Percentiles rank a stretch among this genome's conserved stretches.
Conservation (phyloP, 2,113 vertebrate genomes). For the Epinephelus moara region DNA sequence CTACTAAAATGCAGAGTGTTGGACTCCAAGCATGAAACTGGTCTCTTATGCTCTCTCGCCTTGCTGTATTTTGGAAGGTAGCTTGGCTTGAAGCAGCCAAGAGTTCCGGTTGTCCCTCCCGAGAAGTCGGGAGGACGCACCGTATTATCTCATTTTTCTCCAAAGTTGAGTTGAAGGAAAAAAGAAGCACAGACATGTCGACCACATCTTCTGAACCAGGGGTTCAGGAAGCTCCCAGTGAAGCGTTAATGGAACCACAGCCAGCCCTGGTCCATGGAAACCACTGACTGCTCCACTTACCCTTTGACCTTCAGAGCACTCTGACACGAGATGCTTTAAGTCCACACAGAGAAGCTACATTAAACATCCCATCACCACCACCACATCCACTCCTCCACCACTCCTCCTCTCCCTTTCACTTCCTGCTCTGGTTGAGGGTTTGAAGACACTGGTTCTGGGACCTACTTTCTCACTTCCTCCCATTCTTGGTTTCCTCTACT, state of each 20-base stretch:
- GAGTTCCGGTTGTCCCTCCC: conserved; percentile 54
- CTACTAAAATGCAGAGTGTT: conserved; percentile 58
- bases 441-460: conserved; percentile 83
- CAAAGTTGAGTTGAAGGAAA: conserved; percentile 75
- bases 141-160: conserved; percentile 61
- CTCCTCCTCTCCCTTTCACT: conserved; percentile 35
- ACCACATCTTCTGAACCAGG: conserved; percentile 77
- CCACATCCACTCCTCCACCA: conserved; percentile 45
- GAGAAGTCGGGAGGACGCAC: conserved; percentile 55
- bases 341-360: conserved; percentile 78
- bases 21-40: conserved; percentile 57
- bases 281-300: conserved; percentile 51
- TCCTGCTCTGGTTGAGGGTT: conserved; percentile 69
- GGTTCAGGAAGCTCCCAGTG: conserved; percentile 67
- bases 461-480: conserved; percentile 63
- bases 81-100: conserved; percentile 60
- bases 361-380: conserved; percentile 51
- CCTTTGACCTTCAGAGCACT: conserved; percentile 51
- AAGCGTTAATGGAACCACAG: conserved; percentile 71
- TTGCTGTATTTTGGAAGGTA: conserved; percentile 70
- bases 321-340: conserved; percentile 61
- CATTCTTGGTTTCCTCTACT: conserved; percentile 58
- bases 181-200: conserved; percentile 79
- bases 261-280: conserved; percentile 65
- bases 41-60: conserved; percentile 62